phyloP scores from a whole-genome alignment of 1,140 invertebrate species.

The Hermetia illucens region DNA sequence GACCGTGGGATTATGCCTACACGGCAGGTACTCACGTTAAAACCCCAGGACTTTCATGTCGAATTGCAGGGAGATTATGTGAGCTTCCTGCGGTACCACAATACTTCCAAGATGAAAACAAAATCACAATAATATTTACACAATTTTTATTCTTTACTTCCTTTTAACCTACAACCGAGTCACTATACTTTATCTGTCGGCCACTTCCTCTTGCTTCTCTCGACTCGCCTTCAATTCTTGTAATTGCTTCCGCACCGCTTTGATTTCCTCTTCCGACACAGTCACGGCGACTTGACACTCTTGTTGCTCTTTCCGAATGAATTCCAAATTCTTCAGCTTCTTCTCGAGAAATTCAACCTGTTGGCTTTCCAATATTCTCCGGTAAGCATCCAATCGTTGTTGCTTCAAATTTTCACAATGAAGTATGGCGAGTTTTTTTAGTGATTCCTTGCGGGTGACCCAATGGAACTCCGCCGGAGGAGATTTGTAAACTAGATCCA shows the following conservation, averaged over 20 bases:
- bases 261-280: slow-evolving; percentile 48
- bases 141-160: too few species aligned
- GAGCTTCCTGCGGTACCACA: too few species aligned
- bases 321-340: slow-evolving; percentile 44
- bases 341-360: slow-evolving; percentile 49
- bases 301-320: slow-evolving; percentile 55
- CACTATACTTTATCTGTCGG: too few species aligned
- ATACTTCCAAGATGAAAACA: too few species aligned
- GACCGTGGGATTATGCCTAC: too few species aligned
- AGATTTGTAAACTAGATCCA: slow-evolving; percentile 62
- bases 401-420: slow-evolving; percentile 50
- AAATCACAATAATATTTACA: too few species aligned
- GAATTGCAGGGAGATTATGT: too few species aligned
- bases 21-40: too few species aligned
- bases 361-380: slow-evolving; percentile 42
- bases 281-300: slow-evolving; percentile 45
- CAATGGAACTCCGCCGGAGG: slow-evolving; percentile 37
- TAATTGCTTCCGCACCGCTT: slow-evolving; percentile 37
- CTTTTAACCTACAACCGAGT: too few species aligned
- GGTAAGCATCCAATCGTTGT: slow-evolving; percentile 47
- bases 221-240: slow-evolving; percentile 26
- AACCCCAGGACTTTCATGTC: too few species aligned
- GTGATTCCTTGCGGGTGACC: slow-evolving; percentile 48
- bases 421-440: slow-evolving; percentile 45
- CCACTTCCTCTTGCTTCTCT: slow-evolving; percentile 11